Base-by-base conservation (phyloP, 2,797 vertebrate genomes). In the Catharus ustulatus region DNA sequence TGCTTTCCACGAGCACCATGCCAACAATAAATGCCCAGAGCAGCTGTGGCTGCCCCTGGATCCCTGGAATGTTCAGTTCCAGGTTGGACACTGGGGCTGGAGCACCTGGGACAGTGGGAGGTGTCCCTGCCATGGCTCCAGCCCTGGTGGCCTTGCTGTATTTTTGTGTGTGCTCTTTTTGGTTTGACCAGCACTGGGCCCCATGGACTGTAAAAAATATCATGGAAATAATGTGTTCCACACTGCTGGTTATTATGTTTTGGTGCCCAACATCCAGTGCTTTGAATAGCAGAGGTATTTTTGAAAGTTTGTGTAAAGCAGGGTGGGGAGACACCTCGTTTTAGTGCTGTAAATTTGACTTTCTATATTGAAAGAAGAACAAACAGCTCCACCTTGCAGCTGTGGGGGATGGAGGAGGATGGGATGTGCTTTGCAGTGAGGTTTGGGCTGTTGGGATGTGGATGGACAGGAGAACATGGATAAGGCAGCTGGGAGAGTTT, bases 401-500 rank as follows among this genome's bases (percentile, higher is more conserved):
- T 64, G 16, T 32, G 55, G 88, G 74, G 46, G 64, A 42, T 0
- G 15, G 78, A 42, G 76, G 45, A 72, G 36, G 57, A 29, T 0
- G 20, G 82, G 67, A 64, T 2, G 10, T 45, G n/a, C 45, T 81
- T 59, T 86, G 84, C 71, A 85, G 34, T 4, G 13, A 83, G 20
- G 6, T 49, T 48, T 40, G 63, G 52, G 7, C 1, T 36, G 72
- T 10, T 30, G 79, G 79, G 55, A 46, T 51, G 32, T 5, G 14
- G n/a, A 40, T 8, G 10, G 54, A 42, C 4, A 6, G 24, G 59
- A 58, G 69, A 24, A n/a, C 6, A 5, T 0, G 1, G 21, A 8
- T 34, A 81, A 69, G 49, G 43, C 32, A 45, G 18, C 23, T 48
- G 63, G n/a, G 21, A 45, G 61, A 21, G 11, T 23, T 15, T 74